Base-by-base conservation (phyloP, 2,888 invertebrate genomes). In the Chironomus tentans region DNA sequence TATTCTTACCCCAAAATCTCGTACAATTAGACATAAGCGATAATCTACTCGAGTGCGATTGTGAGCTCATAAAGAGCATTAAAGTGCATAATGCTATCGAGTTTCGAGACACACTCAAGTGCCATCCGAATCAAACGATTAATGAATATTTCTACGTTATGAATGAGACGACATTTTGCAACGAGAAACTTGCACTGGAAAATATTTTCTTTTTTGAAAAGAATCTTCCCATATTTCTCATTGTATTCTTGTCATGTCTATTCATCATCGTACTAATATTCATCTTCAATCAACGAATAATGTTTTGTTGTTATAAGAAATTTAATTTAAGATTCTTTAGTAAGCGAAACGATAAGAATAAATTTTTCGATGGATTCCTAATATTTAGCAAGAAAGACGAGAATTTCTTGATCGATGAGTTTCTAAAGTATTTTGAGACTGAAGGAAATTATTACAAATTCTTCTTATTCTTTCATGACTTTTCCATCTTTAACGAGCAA, bases 401-500 rank as follows among this genome's bases (percentile, higher is more conserved):
- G 10, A 76, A 76, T 56, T 76, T 76, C 15, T 56, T 76, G 24
- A 50, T 76, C 46, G 76, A 76, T 61, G 76, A 76, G 21, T 76
- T 76, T 28, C 76, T 76, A 5, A 76, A 76, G 15, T 46, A 76
- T 69, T 76, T 76, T 50, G 76, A 76, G 69, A 76, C 68, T 24
- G 76, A 76, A 7, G 76, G 76, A 68, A 76, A 76, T 69, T 76
- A 68, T 46, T 76, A 76, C 18, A 68, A 69, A 69, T 76, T 76
- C 69, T 76, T 69, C 38, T 69, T 76, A 12, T 76, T 76, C 61
- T 76, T 76, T 50, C 76, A 76, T 50, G 69, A 76, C 18, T 76
- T 76, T 38, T 76, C 76, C 28, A 76, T 69, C 46, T 76, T 76
- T 38, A 76, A 76, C 69, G 76, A 76, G 69, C 76, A 76, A 48